These are phyloP conservation scores for Eupeodes latifasciatus DNA, from an alignment of 2,888 invertebrate genomes.

Conservation along the genomic window DNA sequence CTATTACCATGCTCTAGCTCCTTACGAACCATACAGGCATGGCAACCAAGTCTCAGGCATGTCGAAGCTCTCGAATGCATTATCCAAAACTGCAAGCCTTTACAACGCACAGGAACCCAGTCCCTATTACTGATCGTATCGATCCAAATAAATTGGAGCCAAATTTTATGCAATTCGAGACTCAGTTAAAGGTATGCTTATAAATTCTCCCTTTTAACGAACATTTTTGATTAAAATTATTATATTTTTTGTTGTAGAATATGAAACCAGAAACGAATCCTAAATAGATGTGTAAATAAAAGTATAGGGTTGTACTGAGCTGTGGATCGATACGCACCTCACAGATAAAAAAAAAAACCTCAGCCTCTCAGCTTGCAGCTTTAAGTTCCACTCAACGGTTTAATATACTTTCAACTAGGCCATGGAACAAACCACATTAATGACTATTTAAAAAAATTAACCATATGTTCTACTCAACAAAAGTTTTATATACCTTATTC, in stretches of 20 bases:
- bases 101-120: conserved; percentile 77
- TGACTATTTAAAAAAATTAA: conserved; percentile 40
- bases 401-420: neutral
- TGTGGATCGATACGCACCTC: conserved; percentile 25
- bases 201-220: neutral
- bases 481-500: conserved; percentile 26
- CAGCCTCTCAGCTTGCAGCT: conserved; percentile 15
- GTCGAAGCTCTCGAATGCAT: conserved; percentile 79
- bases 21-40: conserved; percentile 79
- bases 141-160: conserved; percentile 12
- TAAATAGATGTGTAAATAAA: conserved; percentile 29
- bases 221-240: neutral
- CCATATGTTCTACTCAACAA: conserved; percentile 49
- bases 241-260: conserved; percentile 20
- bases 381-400: conserved; percentile 38
- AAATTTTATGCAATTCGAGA: conserved; percentile 28
- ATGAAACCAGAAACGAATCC: conserved; percentile 40
- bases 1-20: conserved; percentile 82
- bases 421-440: conserved; percentile 26
- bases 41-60: conserved; percentile 78
- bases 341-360: neutral
- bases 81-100: conserved; percentile 79
- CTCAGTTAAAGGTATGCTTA: conserved; percentile 53
- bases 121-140: conserved; percentile 66
- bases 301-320: conserved; percentile 11